Evolutionary conservation across 1,140 invertebrate genomes (phyloP).

Genomic region (Nasonia vitripennis): DNA sequence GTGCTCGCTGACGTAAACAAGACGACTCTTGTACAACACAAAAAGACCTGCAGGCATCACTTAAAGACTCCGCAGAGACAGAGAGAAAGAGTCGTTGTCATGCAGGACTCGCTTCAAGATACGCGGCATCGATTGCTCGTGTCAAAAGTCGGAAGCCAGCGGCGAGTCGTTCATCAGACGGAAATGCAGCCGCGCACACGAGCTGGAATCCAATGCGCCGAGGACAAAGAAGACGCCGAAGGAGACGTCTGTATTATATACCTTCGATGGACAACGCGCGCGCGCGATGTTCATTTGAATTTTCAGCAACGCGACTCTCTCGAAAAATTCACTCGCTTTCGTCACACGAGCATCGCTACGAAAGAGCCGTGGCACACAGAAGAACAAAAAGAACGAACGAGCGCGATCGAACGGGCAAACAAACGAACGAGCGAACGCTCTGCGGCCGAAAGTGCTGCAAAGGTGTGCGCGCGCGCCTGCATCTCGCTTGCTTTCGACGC

Average conservation of each 20-base stretch:
- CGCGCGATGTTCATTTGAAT: neutral
- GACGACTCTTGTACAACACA: no score
- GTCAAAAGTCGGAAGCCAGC: neutral
- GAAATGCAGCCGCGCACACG: neutral
- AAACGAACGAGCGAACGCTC: neutral
- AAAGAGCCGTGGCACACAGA: neutral
- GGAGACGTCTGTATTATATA: no score
- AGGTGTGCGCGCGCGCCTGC: neutral
- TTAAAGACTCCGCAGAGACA: neutral
- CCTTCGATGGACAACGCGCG: no score
- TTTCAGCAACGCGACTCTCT: neutral
- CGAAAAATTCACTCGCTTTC: neutral
- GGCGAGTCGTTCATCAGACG: no score
- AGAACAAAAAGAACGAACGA: neutral
- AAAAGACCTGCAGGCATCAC: no score
- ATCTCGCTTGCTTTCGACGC: constrained; percentile 49
- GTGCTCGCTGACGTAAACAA: neutral
- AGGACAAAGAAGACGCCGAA: no score
- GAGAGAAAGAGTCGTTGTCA: neutral
- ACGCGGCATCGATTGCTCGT: neutral
- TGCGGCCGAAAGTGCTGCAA: neutral
- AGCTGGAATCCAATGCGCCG: neutral
- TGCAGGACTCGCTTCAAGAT: neutral
- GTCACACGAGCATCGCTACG: neutral
- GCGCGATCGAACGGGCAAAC: neutral